A percentile compares a stretch with the other conserved stretches of the same genome.
phyloP scores from a whole-genome alignment of 2,797 vertebrate genomes.

The Anisognathus igniventris region DNA sequence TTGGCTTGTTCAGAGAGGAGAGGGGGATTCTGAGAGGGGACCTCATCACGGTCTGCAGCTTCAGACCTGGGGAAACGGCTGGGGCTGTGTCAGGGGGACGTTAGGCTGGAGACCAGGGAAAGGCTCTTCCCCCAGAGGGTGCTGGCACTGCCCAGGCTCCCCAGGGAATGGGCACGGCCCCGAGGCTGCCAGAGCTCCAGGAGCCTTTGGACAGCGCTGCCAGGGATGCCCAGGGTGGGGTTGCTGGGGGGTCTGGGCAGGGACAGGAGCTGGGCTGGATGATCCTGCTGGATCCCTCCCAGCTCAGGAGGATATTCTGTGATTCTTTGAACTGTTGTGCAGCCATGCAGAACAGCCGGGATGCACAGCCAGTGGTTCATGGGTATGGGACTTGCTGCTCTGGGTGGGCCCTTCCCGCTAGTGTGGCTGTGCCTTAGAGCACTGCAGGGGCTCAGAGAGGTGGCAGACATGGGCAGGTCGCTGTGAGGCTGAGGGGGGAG shows the following conservation, averaged over 20 bases:
- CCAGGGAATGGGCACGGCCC: background rate
- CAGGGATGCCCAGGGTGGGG: background rate
- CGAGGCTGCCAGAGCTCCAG: background rate
- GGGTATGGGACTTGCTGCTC: background rate
- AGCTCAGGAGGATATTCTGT: background rate
- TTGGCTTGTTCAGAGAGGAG: background rate
- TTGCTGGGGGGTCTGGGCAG: background rate
- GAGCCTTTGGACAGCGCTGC: background rate
- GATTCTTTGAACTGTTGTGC: background rate
- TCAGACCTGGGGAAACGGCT: background rate
- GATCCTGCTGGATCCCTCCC: background rate
- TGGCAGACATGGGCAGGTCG: background rate
- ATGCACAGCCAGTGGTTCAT: too few species aligned
- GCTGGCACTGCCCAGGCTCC: background rate
- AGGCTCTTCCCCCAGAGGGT: background rate
- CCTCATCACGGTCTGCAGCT: background rate
- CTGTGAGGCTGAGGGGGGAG: background rate
- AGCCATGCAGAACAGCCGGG: fast-evolving
- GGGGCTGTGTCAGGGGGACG: fast-evolving
- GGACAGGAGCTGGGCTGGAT: fast-evolving
- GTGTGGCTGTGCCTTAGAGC: background rate
- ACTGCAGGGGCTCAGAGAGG: fast-evolving
- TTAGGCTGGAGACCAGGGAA: fast-evolving
- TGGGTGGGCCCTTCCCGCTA: background rate
- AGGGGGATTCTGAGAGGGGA: background rate